Evolutionary conservation across 2,113 vertebrate genomes (phyloP), one percentile per base, ranked within the genome.

Genomic region (Proteles cristata): DNA sequence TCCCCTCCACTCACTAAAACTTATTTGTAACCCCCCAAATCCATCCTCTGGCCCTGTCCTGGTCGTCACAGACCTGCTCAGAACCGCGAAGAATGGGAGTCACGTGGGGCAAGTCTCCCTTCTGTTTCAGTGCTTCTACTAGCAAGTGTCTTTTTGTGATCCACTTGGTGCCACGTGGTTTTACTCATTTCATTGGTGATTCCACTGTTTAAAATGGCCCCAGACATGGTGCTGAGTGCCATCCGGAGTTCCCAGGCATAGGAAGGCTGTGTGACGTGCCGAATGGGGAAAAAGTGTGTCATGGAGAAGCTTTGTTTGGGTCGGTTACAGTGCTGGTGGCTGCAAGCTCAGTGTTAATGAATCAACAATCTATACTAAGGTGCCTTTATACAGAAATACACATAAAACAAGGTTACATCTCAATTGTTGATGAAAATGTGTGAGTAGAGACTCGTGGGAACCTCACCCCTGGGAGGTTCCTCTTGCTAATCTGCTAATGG

Each of bases 361-460:
- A 21, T 1, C n/a, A 26, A 1, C 55, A 0, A 0, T 4, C 1
- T 3, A 1, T n/a, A 4, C 82, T 7, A 19, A 35, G 23, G n/a
- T 25, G 50, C 39, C 23, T 80, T 25, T 33, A 14, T n/a, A 68
- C 48, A 86, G 88, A 76, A 74, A 33, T 15, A 1, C 61, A 45
- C 2, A 0, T 45, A 10, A 31, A 39, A 8, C 66, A 31, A 53
- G 35, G 10, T 43, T 33, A 2, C 7, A 2, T 28, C 31, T 25
- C 5, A 48, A 25, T 17, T 25, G n/a, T 4, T 33, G 84, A n/a
- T 33, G n/a, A 4, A 26, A 12, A 4, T 0, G 12, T 14, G 2
- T 12, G 66, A 4, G 16, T 35, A 25, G 76, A 39, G 50, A 77
- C 87, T 48, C 3, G 0, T 2, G 0, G 76, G 81, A 17, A 17